These are phyloP conservation scores for Drosophila pandora DNA, from an alignment of 1,140 invertebrate species.

Conservation along the genomic window DNA sequence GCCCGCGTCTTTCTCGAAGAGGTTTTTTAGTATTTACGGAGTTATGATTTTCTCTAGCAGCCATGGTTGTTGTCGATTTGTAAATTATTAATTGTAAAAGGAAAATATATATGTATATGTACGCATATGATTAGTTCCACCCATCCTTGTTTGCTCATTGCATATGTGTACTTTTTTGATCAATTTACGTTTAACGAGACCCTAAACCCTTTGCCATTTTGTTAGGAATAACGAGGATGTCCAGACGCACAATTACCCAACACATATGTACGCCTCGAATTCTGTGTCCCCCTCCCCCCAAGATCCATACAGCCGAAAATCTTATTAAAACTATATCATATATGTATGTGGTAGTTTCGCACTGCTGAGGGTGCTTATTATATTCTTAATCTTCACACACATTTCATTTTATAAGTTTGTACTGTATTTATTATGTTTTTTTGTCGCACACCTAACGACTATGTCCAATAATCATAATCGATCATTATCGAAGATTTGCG, in stretches of 20 bases:
- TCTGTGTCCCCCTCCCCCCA: conserved; percentile 1
- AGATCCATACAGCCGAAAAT: too few species aligned
- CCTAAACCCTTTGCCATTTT: conserved; percentile 40
- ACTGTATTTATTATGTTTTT: conserved; percentile 55
- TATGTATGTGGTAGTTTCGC: conserved; percentile 17
- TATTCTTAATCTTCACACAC: conserved; percentile 43
- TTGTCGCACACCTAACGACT: conserved; percentile 44
- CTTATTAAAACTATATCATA: conserved; percentile 1
- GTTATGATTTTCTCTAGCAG: conserved; percentile 49
- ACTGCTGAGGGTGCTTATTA: conserved; percentile 49
- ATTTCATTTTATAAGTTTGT: conserved; percentile 52
- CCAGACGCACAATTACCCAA: conserved; percentile 49
- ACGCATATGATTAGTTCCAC: conserved; percentile 50
- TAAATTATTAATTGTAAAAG: conserved; percentile 59
- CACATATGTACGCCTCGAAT: conserved; percentile 7
- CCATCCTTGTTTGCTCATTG: conserved; percentile 47
- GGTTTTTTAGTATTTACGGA: conserved; percentile 42
- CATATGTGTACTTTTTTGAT: conserved; percentile 8
- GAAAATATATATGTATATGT: conserved; percentile 41
- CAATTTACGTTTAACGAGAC: not conserved
- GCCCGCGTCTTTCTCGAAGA: conserved; percentile 42
- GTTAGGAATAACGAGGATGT: conserved; percentile 49
- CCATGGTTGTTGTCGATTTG: conserved; percentile 60
- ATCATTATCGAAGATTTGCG: conserved; percentile 27
- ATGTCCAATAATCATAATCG: conserved; percentile 54